Evolutionary conservation across 2,888 invertebrate species (phyloP).

Genomic region (Andrena flavipes): DNA sequence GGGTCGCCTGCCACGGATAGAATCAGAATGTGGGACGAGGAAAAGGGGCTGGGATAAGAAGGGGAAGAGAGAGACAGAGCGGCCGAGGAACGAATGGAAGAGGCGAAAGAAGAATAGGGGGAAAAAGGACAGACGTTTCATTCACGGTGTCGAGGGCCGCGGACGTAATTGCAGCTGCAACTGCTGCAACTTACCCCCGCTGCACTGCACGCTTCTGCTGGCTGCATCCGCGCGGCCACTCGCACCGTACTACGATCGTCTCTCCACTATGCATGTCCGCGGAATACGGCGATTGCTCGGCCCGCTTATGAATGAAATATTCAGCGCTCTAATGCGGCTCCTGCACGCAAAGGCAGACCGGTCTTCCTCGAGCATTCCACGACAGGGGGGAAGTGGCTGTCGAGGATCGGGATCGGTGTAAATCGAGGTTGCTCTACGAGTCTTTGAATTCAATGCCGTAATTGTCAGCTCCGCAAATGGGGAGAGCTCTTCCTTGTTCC

Average conservation of each 20-base stretch:
- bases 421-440: slow-evolving; percentile 55
- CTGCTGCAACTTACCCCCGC: slow-evolving; percentile 63
- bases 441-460: slow-evolving; percentile 22
- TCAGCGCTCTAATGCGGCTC: slow-evolving; percentile 81
- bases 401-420: slow-evolving; percentile 44
- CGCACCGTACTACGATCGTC: slow-evolving; percentile 56
- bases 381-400: slow-evolving; percentile 17
- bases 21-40: slow-evolving; percentile 10
- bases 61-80: slow-evolving; percentile 12
- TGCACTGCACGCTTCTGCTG: slow-evolving; percentile 39
- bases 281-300: slow-evolving; percentile 76
- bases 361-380: slow-evolving; percentile 66
- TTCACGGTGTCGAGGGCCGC: slow-evolving; percentile 74
- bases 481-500: not conserved
- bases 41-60: not conserved
- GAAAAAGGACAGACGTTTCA: slow-evolving; percentile 72
- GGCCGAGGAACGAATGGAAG: slow-evolving; percentile 25
- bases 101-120: slow-evolving; percentile 30
- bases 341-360: slow-evolving; percentile 79
- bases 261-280: slow-evolving; percentile 56
- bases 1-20: slow-evolving; percentile 28
- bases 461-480: not conserved
- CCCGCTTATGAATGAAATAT: slow-evolving; percentile 84
- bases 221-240: slow-evolving; percentile 47
- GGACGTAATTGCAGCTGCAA: slow-evolving; percentile 76